These are phyloP conservation scores for Griposia aprilina DNA, from an alignment of 2,888 invertebrate genomes.

Conservation along the genomic window DNA sequence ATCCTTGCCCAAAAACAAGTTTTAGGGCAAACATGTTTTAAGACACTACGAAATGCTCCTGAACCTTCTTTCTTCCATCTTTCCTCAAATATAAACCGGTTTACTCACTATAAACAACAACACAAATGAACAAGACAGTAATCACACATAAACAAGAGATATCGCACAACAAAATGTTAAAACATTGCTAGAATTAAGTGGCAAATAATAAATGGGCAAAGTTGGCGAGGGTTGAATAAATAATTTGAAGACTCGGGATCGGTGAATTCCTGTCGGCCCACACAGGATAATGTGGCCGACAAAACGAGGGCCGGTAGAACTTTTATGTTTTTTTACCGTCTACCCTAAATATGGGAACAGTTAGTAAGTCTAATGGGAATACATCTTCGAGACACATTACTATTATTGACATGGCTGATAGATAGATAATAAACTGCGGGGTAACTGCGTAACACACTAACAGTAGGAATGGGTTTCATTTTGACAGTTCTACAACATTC, in stretches of 20 bases:
- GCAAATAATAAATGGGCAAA: conserved; percentile 62
- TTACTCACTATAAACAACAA: conserved; percentile 6
- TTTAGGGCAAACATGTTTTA: not conserved
- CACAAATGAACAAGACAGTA: conserved; percentile 32
- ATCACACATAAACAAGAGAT: conserved; percentile 8
- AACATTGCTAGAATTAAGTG: conserved; percentile 52
- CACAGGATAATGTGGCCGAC: not conserved
- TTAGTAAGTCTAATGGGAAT: not conserved
- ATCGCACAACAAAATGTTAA: conserved; percentile 44
- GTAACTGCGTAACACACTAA: too few relatives aligned
- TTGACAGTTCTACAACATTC: too few relatives aligned
- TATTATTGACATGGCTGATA: not conserved
- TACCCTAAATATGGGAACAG: too few relatives aligned
- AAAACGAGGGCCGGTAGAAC: too few relatives aligned
- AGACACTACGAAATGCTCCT: not conserved
- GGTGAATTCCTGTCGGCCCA: not conserved
- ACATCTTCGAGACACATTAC: not conserved
- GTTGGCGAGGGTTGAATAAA: conserved; percentile 60
- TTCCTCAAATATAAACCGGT: not conserved
- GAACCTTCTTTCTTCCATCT: not conserved
- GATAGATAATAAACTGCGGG: not conserved
- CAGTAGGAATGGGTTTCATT: too few relatives aligned
- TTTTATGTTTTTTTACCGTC: not conserved
- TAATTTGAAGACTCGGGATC: conserved; percentile 50
- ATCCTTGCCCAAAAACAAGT: not conserved